These are phyloP conservation scores for Vanessa cardui DNA, from an alignment of 2,888 invertebrate genomes.

Conservation along the genomic window DNA sequence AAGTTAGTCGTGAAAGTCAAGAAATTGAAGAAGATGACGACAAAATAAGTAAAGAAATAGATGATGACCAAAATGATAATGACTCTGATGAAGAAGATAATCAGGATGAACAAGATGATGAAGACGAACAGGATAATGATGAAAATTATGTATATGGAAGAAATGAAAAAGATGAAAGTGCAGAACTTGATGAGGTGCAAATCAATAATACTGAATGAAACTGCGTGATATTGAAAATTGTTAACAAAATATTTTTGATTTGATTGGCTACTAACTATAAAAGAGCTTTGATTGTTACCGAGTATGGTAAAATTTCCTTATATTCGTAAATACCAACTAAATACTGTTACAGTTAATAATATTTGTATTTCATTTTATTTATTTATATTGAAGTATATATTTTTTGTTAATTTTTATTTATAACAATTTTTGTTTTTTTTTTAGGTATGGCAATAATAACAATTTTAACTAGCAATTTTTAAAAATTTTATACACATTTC, in stretches of 20 bases:
- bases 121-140: constrained; percentile 42
- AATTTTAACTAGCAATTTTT: not conserved
- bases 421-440: not conserved
- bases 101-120: constrained; percentile 48
- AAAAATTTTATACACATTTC: too few species aligned
- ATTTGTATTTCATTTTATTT: not conserved
- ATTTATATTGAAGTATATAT: not conserved
- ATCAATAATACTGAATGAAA: constrained; percentile 46
- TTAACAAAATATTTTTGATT: constrained; percentile 38
- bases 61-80: constrained; percentile 48
- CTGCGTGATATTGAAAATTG: constrained; percentile 43
- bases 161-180: constrained; percentile 43
- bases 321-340: not conserved
- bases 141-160: constrained; percentile 51
- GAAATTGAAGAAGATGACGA: constrained; percentile 50
- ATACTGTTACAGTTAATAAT: not conserved
- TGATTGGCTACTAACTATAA: constrained; percentile 65
- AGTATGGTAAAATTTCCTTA: constrained; percentile 2
- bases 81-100: constrained; percentile 43
- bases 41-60: constrained; percentile 48
- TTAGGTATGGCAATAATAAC: not conserved
- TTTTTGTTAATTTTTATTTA: not conserved
- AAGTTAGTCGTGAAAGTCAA: constrained; percentile 46
- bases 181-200: constrained; percentile 55
- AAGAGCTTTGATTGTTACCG: constrained; percentile 17